Base-by-base conservation (phyloP, 2,113 vertebrate genomes). In the Ornithorhynchus anatinus region DNA sequence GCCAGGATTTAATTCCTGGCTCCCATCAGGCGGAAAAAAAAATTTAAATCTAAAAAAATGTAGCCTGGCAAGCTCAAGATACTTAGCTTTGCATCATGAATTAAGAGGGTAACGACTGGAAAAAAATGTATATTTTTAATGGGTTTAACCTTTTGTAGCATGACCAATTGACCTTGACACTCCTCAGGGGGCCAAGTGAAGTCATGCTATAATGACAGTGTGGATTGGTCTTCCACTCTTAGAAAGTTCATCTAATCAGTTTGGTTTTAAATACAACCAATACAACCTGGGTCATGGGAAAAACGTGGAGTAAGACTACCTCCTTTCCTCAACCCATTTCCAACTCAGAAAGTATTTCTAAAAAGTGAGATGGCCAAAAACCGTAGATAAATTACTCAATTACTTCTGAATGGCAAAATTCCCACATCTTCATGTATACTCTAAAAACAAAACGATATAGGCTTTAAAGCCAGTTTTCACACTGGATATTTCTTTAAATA, bases 61-160 rank as follows among this genome's bases (percentile, higher is more conserved):
- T 19, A 38, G 38, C 52, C 35, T 74, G 59, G 72, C 69, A 80
- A 72, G 44, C 48, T 51, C 5, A 9, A 50, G 35, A 71, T 32
- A 67, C 7, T 4, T 39, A 36, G 4, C 59, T 81, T 65, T 80
- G 52, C 43, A 63, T 38, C 59, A 37, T 32, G 33, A 72, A 69
- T 73, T 75, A 48, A 47, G 8, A 63, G 20, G 25, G 45, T 53
- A 57, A 44, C 47, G 63, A 58, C 43, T 4, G 67, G 59, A 69
- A 65, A 76, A 51, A 38, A 45, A 0, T 48, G 20, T 45, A 48
- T 5, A n/a, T 66, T 72, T 78, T 43, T 40, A 79, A 57, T 58
- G 59, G 45, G 51, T 76, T 57, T 80, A 54, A 58, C 61, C 31
- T n/a, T 51, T 42, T 66, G 65, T 59, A 59, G 36, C 76, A 39